Base-by-base conservation (phyloP, 2,888 invertebrate genomes). In the Rhagonycha fulva region DNA sequence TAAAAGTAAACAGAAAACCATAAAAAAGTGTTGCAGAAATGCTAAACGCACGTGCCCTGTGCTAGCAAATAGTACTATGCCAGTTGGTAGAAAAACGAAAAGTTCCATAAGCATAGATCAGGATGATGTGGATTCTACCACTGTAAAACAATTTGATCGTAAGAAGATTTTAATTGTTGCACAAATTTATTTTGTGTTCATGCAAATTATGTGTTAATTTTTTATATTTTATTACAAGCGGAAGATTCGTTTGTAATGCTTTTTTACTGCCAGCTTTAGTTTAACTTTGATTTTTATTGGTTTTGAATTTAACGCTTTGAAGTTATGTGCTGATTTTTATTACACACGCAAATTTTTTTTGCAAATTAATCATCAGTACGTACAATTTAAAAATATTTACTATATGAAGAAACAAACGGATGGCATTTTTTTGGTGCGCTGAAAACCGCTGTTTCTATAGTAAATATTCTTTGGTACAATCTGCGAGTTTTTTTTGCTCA, bases 21-120 rank as follows among this genome's bases (percentile, higher is more conserved):
- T 88, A 3, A 83, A 87, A 68, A 88, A 88, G 77, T 88, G 88
- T 80, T 88, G 88, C 77, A 83, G 85, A 73, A 84, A 86, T 74
- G 88, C 88, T 5, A 87, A 86, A 77, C 86, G 85, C 74, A 85
- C 84, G 30, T 88, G 88, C 78, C 88, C 88, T 4, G 83, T 86
- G 63, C 80, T 84, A 76, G 85, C 82, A 74, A 84, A 80, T 74
- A 84, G 82, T 71, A 14, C 14, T 7, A 74, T 80, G 5, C 84
- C 85, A 72, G 81, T 82, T 14, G 84, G 84, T 14, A 82, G 87
- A 74, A 87, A 86, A 77, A 82, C 84, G 14, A 84, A 85, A 81
- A 88, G 88, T 81, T 87, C 86, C 79, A 84, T 84, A 32, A 84
- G 86, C 77, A 84, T 87, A 62, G 75, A 78, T 70, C 74, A 62